Percentiles rank a stretch among this genome's conserved stretches.
These are phyloP conservation scores for Turdus rufiventris DNA, from an alignment of 2,113 vertebrate genomes.

Conservation along the genomic window DNA sequence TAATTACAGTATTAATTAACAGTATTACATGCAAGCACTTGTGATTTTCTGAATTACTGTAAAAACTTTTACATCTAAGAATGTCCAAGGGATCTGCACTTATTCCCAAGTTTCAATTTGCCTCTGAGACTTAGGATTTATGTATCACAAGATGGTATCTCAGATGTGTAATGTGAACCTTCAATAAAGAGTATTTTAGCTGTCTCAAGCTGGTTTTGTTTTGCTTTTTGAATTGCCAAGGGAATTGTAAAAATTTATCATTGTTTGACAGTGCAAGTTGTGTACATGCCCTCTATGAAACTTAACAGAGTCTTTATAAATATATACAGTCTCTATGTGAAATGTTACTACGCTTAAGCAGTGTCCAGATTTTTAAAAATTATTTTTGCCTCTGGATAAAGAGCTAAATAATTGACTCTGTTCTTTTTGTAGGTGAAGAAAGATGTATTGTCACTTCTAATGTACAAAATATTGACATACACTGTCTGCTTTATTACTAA, in stretches of 20 bases:
- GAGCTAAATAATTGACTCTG: not conserved
- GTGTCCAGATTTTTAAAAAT: not conserved
- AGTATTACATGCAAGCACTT: not conserved
- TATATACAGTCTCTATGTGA: not conserved
- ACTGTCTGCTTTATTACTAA: not conserved
- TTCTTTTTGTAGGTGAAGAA: not conserved
- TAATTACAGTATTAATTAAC: too few relatives aligned
- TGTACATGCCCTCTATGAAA: not conserved
- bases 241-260: not conserved
- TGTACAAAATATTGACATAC: not conserved
- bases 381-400: not conserved
- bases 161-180: not conserved
- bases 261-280: not conserved
- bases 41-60: not conserved
- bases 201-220: not conserved
- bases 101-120: not conserved
- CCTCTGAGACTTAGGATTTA: not conserved
- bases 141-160: not conserved
- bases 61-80: not conserved
- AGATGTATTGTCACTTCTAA: not conserved
- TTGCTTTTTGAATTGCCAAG: not conserved
- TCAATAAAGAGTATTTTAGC: not conserved
- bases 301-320: not conserved
- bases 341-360: not conserved
- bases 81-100: not conserved